These are phyloP conservation scores for Heterochromis multidens DNA, from an alignment of 2,113 vertebrate genomes.

Conservation along the genomic window DNA sequence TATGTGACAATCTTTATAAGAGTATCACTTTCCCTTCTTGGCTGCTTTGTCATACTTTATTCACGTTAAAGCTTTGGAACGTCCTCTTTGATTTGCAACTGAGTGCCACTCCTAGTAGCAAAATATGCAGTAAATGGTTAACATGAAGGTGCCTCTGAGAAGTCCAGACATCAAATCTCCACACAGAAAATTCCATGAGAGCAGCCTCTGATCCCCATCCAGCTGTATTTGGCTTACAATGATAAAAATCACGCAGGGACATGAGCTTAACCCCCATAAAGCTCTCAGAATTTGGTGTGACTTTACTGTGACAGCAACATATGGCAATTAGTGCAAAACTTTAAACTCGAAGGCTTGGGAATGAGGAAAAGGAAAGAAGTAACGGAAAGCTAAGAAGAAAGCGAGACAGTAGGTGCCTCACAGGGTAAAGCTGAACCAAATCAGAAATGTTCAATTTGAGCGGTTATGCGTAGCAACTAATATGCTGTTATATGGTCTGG, in stretches of 20 bases:
- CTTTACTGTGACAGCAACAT: constrained; percentile 33
- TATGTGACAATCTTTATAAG: not conserved
- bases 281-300: constrained; percentile 19
- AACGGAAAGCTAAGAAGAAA: not conserved
- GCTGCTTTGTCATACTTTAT: not conserved
- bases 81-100: not conserved
- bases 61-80: not conserved
- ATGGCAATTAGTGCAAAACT: constrained; percentile 30
- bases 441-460: constrained; percentile 60
- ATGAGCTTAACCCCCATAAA: constrained; percentile 21
- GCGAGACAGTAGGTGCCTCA: not conserved
- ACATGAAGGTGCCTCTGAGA: constrained; percentile 4
- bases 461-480: constrained; percentile 47
- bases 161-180: constrained; percentile 30
- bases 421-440: constrained; percentile 32
- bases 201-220: constrained; percentile 36
- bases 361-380: not conserved
- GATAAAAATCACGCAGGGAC: constrained; percentile 52
- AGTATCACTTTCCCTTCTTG: not conserved
- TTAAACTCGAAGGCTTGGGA: constrained; percentile 18
- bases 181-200: constrained; percentile 27
- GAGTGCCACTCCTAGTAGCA: not conserved
- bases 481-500: constrained; percentile 61
- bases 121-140: not conserved
- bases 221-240: constrained; percentile 52